Evolutionary conservation across 2,113 vertebrate genomes (phyloP), one percentile per base, ranked within the genome.

Genomic region (Parus major): DNA sequence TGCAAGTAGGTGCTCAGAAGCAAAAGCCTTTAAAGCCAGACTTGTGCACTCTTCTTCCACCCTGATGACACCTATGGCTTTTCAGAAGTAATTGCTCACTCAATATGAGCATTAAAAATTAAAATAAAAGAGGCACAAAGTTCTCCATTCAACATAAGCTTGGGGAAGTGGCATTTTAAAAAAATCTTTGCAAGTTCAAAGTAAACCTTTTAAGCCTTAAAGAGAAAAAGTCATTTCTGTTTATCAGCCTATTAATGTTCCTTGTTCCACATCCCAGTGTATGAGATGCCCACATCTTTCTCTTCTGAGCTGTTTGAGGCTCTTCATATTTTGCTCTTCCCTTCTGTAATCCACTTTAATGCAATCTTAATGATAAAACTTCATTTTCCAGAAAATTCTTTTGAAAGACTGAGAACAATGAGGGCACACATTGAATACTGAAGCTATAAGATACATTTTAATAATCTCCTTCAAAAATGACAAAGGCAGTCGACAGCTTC

Each of bases 161-260:
- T 36, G n/a, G 60, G 59, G 84, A 97, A 89, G 44, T 66, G 94
- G 93, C 94, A 95, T 97, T 98, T 97, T 70, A 89, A 6, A 21
- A 19, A 59, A 95, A 79, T 83, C 95, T 93, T 71, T 87, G 55
- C 93, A 85, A 96, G 96, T 97, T 97, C 95, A 97, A 94, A 97
- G 92, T 23, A 71, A 96, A 95, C 93, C 53, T 92, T 95, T 83
- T 42, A 92, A 96, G 82, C 80, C 86, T 90, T 82, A 86, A 92
- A 90, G 68, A 59, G 94, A 90, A 94, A 93, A 95, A 88, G 90
- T 33, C 11, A 10, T 92, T 96, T 92, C 61, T 86, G 81, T 95
- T 94, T 79, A 93, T 93, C 87, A 83, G 89, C 24, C 86, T 79
- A 77, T 50, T 91, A 90, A 89, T 19, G 86, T 86, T 92, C 59